Evolutionary conservation across 1,140 invertebrate genomes (phyloP), one percentile per base, ranked within the genome.

Genomic region (Batillaria attramentaria): DNA sequence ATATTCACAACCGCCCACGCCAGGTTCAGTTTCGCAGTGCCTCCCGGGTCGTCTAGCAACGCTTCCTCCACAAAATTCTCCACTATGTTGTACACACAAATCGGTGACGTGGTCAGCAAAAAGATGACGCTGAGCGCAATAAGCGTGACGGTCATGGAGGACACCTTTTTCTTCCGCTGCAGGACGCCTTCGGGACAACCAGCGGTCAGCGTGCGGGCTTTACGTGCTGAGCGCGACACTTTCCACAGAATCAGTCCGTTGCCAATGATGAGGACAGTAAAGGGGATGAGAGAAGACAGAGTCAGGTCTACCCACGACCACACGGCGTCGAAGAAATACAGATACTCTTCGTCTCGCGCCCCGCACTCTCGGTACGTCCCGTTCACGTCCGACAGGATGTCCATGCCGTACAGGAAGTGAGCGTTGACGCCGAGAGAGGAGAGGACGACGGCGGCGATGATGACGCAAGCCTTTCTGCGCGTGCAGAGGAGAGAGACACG

Each of bases 401-500:
- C 72, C 72, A 54, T 6, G 31, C 72, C 72, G 54, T 57, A 74
- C 35, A 74, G 54, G 20, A 74, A 8, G 54, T 74, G 72, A 24
- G 8, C 28, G 46, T 74, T 54, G 72, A 60, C 35, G 13, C 18
- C 20, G 6, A 74, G 46, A 1, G 54, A 74, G 13, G 33, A 6
- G 50, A 37, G 13, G 50, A 60, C 54, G 35, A 74, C n/a, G 72
- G 6, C 54, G 10, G 60, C 16, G 31, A 60, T 20, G 4, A 74
- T 37, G 35, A 74, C 33, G 13, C 1, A 62, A 5, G 82, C 74
- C 16, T 74, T 68, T 1, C 43, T 57, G 20, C 66, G 50, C 1
- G 82, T 85, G 54, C 82, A 86, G 8, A 81, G 54, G n/a, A 13
- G 31, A 24, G 78, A 80, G 3, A 82, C 80, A 24, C 79, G 81